Evolutionary conservation across 1,140 invertebrate species (phyloP), one percentile per base, ranked within the genome.

Genomic region (Diorhabda sublineata): DNA sequence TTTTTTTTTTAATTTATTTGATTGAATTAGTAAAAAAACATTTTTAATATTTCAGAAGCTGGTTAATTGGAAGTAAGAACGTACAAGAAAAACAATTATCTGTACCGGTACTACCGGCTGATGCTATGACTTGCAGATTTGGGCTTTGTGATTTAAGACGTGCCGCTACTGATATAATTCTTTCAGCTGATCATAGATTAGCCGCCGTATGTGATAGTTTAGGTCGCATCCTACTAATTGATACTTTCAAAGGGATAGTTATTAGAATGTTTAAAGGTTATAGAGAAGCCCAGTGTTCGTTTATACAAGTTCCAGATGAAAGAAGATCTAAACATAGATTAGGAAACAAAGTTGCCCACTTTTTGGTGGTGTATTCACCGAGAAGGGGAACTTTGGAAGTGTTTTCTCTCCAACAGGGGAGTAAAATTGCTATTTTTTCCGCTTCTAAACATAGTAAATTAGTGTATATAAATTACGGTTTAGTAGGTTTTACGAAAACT

Each of bases 241-340:
- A 98, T 82, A 88, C 92, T 42, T 86, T 85, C 52, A 88, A 87
- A 76, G 93, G 94, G 5, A 85, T 92, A 65, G 89, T 91, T 26
- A 79, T 97, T 26, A 85, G 94, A 68, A 91, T 97, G 80, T 97
- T 95, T 86, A 98, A 98, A 85, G 96, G 95, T 6, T 98, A 97
- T 79, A 84, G 96, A 68, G 92, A 98, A 82, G 95, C 96, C 5
- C 93, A 98, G 78, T 95, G 92, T 82, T 91, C 90, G 5, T 98
- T 96, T 89, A 83, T 97, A 57, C 89, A 93, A 83, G 91, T 91
- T 47, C 79, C 85, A 5, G 90, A 92, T 77, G 84, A 84, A 71
- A 75, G 75, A 68, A 83, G 84, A 69, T 79, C 82, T 44, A 81
- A 79, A 69, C 81, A 81, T 61, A 78, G 78, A 0, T 74, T 79